These are phyloP conservation scores for Triplophysa tibetana DNA, from an alignment of 2,113 vertebrate species.

Conservation along the genomic window DNA sequence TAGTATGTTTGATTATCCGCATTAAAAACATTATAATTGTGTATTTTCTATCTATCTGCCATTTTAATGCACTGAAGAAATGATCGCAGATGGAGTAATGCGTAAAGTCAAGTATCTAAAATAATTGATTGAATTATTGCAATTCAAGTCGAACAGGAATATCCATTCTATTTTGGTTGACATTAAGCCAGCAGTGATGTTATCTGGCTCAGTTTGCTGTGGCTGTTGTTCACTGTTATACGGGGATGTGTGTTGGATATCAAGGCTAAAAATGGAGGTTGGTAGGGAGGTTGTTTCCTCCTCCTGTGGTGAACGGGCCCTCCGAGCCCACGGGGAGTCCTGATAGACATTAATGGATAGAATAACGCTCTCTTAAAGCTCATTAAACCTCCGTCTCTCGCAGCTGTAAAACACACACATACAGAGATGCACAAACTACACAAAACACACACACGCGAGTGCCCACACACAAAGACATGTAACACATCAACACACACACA, in stretches of 20 bases:
- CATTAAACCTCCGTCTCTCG: slow-evolving; percentile 47
- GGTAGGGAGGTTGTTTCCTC: slow-evolving; percentile 31
- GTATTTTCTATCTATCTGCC: too few relatives aligned
- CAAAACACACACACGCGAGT: not conserved
- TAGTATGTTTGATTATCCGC: too few relatives aligned
- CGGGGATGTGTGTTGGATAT: not conserved
- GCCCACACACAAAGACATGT: not conserved
- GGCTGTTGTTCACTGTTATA: slow-evolving; percentile 10
- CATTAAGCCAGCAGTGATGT: not conserved
- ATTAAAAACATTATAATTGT: too few relatives aligned
- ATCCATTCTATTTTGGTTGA: slow-evolving; percentile 3
- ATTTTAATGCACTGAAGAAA: too few relatives aligned
- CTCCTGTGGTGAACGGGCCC: slow-evolving; percentile 36
- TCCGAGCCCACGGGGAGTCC: slow-evolving; percentile 41
- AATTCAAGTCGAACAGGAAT: slow-evolving; percentile 15
- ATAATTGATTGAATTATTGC: not conserved
- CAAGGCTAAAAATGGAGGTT: slow-evolving; percentile 19
- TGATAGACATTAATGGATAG: slow-evolving; percentile 54
- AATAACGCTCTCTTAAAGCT: slow-evolving; percentile 47
- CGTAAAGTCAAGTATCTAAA: not conserved
- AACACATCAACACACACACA: slow-evolving; percentile 9
- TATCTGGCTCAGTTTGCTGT: not conserved
- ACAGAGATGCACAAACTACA: slow-evolving; percentile 22
- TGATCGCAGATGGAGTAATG: too few relatives aligned
- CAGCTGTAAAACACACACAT: slow-evolving; percentile 44